These are phyloP conservation scores for Orestias chungarensis DNA, from an alignment of 2,797 vertebrate genomes.

Conservation along the genomic window DNA sequence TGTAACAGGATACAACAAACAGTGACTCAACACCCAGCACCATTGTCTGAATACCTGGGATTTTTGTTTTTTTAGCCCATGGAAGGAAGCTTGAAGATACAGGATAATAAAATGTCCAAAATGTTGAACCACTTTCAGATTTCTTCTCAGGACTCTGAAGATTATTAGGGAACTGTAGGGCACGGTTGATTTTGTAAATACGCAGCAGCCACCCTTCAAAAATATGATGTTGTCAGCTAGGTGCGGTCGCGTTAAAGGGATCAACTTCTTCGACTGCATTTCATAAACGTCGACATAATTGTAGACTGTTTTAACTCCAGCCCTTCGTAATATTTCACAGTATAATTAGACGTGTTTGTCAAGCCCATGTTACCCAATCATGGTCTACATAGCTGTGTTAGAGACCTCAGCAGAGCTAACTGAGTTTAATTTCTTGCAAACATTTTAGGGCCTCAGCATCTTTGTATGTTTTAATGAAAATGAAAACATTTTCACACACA, in stretches of 20 bases:
- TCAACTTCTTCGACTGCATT: slow-evolving; percentile 38
- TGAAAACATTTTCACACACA: not conserved
- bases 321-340: slow-evolving; percentile 16
- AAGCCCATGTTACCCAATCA: slow-evolving; percentile 1
- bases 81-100: slow-evolving; percentile 44
- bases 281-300: slow-evolving; percentile 33
- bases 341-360: slow-evolving; percentile 21
- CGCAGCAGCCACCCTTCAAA: slow-evolving; percentile 15
- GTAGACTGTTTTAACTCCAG: slow-evolving; percentile 14
- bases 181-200: slow-evolving; percentile 16
- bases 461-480: no score
- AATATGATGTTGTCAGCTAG: slow-evolving; percentile 16
- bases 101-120: slow-evolving; percentile 14
- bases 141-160: not conserved
- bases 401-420: not conserved
- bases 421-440: not conserved
- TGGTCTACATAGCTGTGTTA: slow-evolving; percentile 10
- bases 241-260: slow-evolving; percentile 4
- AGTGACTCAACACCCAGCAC: slow-evolving; percentile 55
- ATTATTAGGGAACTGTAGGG: not conserved
- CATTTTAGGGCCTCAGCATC: not conserved
- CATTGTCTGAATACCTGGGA: slow-evolving; percentile 57
- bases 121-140: not conserved
- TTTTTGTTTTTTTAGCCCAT: slow-evolving; percentile 40
- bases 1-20: slow-evolving; percentile 50